Evolutionary conservation across 2,113 vertebrate species (phyloP), one percentile per base, ranked within the genome.

Genomic region (Hystrix brachyura): DNA sequence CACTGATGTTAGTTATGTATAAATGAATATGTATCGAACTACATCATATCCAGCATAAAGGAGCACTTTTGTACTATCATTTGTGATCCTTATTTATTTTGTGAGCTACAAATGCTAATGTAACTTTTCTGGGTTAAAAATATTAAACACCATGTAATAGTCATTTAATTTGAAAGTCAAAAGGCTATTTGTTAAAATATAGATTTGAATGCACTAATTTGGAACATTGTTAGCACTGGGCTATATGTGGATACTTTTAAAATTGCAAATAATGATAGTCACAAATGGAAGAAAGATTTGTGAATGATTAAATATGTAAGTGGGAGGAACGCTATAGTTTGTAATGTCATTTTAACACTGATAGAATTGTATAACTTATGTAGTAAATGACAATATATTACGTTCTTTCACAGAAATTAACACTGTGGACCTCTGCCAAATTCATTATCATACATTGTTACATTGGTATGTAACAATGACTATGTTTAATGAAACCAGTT

Each of bases 41-140:
- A 7, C 21, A 92, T 80, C 60, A 94, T 83, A 76, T 18, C 0
- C 43, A 81, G 59, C 12, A 59, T 12, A 93, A 27, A 93, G 83
- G 14, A 79, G 25, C 21, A 3, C 9, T 78, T 87, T 53, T 88
- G 23, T 90, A 67, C 5, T 88, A 84, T 34, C 19, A 80, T 1
- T 80, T 92, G 34, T 81, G 48, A 85, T 81, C 21, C 46, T 90
- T 21, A 2, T 55, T 93, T 97, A 48, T 74, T 89, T 76, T 51
- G 10, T 72, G 48, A 85, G n/a, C 27, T 59, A 84, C 53, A 91
- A 95, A 95, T 78, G 5, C 21, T 60, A 57, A 57, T 74, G 34
- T 92, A 92, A 74, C 13, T 87, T 87, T 95, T 85, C 71, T 65
- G 18, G 65, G 3, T 62, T 84, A 87, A 94, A 95, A 92, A 79